Evolutionary conservation across 1,140 invertebrate genomes (phyloP).

Genomic region (Papilio polytes): DNA sequence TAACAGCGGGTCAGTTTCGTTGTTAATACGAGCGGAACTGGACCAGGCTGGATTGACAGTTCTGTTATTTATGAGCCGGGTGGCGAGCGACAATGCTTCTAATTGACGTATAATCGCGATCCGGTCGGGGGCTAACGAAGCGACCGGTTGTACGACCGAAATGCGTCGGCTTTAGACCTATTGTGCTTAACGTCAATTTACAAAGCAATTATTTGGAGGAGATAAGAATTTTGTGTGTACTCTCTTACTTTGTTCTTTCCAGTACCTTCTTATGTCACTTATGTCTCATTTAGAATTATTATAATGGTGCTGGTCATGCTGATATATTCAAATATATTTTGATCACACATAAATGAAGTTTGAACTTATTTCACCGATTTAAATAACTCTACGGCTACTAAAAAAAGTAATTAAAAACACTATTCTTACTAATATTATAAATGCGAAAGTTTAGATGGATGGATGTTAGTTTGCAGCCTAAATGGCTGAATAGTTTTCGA

Average conservation of each 20-base stretch:
- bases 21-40: slow-evolving; percentile 58
- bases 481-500: too few relatives aligned
- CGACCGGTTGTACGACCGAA: slow-evolving; percentile 49
- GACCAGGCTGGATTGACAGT: slow-evolving; percentile 56
- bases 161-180: slow-evolving; percentile 13
- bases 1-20: slow-evolving; percentile 43
- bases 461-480: too few relatives aligned
- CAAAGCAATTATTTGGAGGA: slow-evolving; percentile 23
- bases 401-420: too few relatives aligned
- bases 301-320: background rate
- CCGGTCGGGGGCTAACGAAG: slow-evolving; percentile 58
- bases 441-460: too few relatives aligned
- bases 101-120: slow-evolving; percentile 76
- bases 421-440: too few relatives aligned
- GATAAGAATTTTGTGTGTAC: background rate
- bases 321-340: too few relatives aligned
- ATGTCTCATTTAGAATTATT: background rate
- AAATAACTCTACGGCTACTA: too few relatives aligned
- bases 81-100: slow-evolving; percentile 68
- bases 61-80: slow-evolving; percentile 59
- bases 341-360: background rate
- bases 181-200: slow-evolving; percentile 30
- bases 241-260: background rate
- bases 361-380: background rate
- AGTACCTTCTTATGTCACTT: background rate